Conservation (phyloP, 2,888 invertebrate species). For the Boloria selene region DNA sequence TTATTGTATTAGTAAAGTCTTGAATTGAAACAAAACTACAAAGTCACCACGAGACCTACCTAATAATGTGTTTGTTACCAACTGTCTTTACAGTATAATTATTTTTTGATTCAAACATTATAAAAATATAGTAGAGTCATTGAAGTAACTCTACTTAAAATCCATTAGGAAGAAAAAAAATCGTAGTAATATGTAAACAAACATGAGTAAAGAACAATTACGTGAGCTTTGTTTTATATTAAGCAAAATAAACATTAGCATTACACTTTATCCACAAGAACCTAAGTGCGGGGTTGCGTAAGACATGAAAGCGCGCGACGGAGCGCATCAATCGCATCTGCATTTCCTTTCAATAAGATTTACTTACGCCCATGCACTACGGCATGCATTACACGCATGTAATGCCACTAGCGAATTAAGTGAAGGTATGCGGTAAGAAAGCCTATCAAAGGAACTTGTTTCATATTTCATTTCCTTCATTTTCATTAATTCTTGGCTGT, state of each 20-base stretch:
- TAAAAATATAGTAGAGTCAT: too few species aligned
- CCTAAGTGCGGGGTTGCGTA: conserved; percentile 47
- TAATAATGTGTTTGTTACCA: too few species aligned
- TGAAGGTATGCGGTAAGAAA: conserved; percentile 12
- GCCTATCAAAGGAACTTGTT: conserved; percentile 14
- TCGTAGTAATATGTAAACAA: background rate
- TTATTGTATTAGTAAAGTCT: too few species aligned
- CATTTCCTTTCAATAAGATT: conserved; percentile 40
- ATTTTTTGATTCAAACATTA: too few species aligned
- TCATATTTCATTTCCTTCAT: conserved; percentile 8
- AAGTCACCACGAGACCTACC: too few species aligned
- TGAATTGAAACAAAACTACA: too few species aligned
- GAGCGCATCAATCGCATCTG: conserved; percentile 49
- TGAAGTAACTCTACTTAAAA: too few species aligned
- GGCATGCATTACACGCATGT: conserved; percentile 21
- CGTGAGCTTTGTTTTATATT: background rate
- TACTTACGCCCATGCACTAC: conserved; percentile 34
- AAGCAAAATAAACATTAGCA: conserved; percentile 12
- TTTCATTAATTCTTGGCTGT: background rate
- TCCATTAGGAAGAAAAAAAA: too few species aligned
- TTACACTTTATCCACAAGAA: conserved; percentile 18
- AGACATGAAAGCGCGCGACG: conserved; percentile 64
- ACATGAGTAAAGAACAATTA: background rate
- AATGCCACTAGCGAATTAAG: conserved; percentile 17
- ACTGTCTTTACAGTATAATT: too few species aligned